phyloP scores from a whole-genome alignment of 64 coral and sea anemone genomes.

The Pocillopora verrucosa region DNA sequence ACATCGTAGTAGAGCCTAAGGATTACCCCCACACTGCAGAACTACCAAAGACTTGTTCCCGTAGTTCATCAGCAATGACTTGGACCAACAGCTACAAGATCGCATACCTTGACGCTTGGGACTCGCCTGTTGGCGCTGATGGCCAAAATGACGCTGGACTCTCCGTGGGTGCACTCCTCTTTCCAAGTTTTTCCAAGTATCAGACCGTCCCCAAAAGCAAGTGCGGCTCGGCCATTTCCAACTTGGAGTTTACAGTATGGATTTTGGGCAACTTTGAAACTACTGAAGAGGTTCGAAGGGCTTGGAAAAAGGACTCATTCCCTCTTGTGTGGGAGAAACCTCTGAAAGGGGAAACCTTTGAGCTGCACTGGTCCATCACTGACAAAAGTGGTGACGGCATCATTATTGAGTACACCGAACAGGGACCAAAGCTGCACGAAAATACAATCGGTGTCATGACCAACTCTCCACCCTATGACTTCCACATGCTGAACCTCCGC shows the following conservation, averaged over 20 bases:
- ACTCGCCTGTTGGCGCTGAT: background rate
- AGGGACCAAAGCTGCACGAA: background rate
- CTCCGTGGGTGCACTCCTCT: conserved; percentile 1
- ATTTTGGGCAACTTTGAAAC: conserved; percentile 23
- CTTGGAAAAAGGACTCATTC: background rate
- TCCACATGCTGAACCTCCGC: conserved; percentile 1
- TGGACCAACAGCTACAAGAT: background rate
- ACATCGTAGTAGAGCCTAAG: background rate
- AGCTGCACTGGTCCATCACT: background rate
- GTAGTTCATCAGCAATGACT: background rate
- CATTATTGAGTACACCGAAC: conserved; percentile 1
- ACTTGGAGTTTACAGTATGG: background rate
- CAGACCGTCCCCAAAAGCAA: background rate
- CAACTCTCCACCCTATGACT: background rate
- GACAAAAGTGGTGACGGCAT: conserved; percentile 13
- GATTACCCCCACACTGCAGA: background rate
- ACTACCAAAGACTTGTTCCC: background rate
- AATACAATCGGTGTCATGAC: background rate
- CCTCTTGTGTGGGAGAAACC: background rate
- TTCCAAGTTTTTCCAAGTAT: conserved; percentile 7
- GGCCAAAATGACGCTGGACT: conserved; percentile 7
- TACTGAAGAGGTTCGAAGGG: background rate
- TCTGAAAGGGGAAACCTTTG: background rate
- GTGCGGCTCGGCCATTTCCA: background rate
- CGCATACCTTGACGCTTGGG: conserved; percentile 17